Evolutionary conservation across 2,113 vertebrate genomes (phyloP).

Genomic region (Epinephelus cyanopodus): DNA sequence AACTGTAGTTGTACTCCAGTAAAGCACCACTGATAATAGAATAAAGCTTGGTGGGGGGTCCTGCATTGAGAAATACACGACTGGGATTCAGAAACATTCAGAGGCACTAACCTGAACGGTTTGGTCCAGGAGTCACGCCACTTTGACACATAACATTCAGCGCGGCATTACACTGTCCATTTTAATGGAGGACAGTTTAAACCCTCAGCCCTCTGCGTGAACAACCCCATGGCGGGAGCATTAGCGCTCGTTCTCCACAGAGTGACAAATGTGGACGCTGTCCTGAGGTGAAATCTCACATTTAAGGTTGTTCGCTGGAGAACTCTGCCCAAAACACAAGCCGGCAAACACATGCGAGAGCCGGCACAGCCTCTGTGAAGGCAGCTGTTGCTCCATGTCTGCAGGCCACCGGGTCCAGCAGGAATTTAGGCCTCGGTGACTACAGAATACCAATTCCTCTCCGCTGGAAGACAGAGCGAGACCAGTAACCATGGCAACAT

Average conservation of each 20-base stretch:
- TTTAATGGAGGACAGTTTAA: conserved; percentile 38
- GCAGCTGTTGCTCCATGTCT: conserved; percentile 70
- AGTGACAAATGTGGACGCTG: conserved; percentile 32
- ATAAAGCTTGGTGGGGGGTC: not conserved
- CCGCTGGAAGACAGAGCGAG: conserved; percentile 46
- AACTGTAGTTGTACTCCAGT: not conserved
- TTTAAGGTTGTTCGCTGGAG: conserved; percentile 16
- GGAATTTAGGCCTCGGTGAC: conserved; percentile 62
- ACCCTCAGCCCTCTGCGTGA: conserved; percentile 19
- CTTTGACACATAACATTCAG: conserved; percentile 17
- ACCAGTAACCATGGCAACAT: conserved; percentile 76
- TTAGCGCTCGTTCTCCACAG: conserved; percentile 1
- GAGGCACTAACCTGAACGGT: not conserved
- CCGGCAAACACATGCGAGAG: conserved; percentile 32
- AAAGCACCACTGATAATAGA: not conserved
- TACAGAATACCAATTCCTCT: conserved; percentile 68
- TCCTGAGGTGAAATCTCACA: conserved; percentile 54
- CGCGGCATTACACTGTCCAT: conserved; percentile 1
- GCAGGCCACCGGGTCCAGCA: conserved; percentile 59
- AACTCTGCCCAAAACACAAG: conserved; percentile 28
- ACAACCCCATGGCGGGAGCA: conserved; percentile 9
- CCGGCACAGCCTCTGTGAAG: conserved; percentile 27
- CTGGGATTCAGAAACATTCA: not conserved
- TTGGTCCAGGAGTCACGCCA: conserved; percentile 1
- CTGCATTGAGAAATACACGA: not conserved